A percentile compares a stretch with the other conserved stretches of the same genome.
These are phyloP conservation scores for Torymus texanus DNA, from an alignment of 2,888 invertebrate genomes.

Conservation along the genomic window DNA sequence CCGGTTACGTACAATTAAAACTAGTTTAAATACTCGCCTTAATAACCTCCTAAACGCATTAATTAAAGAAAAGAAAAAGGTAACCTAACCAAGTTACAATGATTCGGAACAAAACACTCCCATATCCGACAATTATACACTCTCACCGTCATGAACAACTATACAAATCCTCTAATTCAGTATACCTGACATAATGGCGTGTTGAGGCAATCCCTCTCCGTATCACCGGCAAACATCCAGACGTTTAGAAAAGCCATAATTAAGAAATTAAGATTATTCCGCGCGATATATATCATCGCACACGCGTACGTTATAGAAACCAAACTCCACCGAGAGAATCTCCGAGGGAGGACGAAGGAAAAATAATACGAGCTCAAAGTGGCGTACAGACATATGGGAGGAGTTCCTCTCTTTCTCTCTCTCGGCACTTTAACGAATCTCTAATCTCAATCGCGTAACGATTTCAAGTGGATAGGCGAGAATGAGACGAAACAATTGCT, in stretches of 20 bases:
- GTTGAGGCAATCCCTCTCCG: constrained; percentile 7
- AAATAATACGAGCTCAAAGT: not conserved
- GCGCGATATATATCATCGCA: constrained; percentile 23
- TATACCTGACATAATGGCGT: constrained; percentile 26
- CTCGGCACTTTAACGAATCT: constrained; percentile 53
- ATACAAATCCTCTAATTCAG: constrained; percentile 17
- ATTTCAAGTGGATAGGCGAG: constrained; percentile 66
- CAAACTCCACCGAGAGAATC: not conserved
- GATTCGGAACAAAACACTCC: too few relatives aligned
- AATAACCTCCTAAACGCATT: too few relatives aligned
- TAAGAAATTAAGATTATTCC: constrained; percentile 50
- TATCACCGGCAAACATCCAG: constrained; percentile 1
- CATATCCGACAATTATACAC: too few relatives aligned
- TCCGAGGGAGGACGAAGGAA: constrained; percentile 1
- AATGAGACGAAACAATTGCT: constrained; percentile 65
- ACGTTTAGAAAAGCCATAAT: constrained; percentile 37
- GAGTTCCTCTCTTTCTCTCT: not conserved
- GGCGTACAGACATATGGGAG: not conserved
- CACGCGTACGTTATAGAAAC: not conserved
- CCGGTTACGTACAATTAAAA: too few relatives aligned
- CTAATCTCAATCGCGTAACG: constrained; percentile 61
- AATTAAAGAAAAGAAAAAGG: too few relatives aligned
- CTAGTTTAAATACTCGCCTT: too few relatives aligned
- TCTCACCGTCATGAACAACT: too few relatives aligned
- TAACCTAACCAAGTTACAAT: too few relatives aligned